Evolutionary conservation across 2,797 vertebrate species (phyloP).

Genomic region (Spondyliosoma cantharus): DNA sequence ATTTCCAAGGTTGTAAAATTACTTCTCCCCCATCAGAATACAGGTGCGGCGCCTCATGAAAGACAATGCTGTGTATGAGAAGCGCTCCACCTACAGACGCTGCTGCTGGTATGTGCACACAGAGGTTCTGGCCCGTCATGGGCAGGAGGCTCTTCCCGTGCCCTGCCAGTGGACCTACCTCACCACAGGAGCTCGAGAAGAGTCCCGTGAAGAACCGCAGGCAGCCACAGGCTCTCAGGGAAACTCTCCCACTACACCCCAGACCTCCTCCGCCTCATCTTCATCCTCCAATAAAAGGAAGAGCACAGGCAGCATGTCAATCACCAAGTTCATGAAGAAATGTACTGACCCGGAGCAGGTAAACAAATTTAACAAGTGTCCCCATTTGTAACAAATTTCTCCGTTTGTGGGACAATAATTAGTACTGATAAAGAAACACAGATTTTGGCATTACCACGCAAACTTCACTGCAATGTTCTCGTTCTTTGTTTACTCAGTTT

Average conservation of each 20-base stretch:
- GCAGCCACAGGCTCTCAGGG: conserved; percentile 71
- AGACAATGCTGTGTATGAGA: conserved; percentile 92
- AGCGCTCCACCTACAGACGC: conserved; percentile 88
- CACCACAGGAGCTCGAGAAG: conserved; percentile 88
- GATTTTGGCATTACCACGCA: not conserved
- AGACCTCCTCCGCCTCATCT: conserved; percentile 74
- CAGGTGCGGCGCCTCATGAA: conserved; percentile 91
- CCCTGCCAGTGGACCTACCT: conserved; percentile 96
- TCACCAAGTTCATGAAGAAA: conserved; percentile 97
- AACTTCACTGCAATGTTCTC: not conserved
- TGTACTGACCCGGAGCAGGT: conserved; percentile 87
- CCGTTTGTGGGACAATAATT: too few species aligned
- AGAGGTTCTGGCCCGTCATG: conserved; percentile 88
- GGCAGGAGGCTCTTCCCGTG: conserved; percentile 89
- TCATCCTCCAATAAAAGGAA: conserved; percentile 87
- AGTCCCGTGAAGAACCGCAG: conserved; percentile 85
- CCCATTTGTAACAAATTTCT: too few species aligned
- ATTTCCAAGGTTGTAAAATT: not conserved
- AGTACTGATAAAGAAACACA: conserved; percentile 14
- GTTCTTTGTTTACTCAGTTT: not conserved
- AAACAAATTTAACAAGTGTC: conserved; percentile 14
- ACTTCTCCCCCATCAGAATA: conserved; percentile 72
- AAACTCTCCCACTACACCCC: conserved; percentile 81
- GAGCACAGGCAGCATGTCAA: conserved; percentile 90
- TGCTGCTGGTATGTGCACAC: conserved; percentile 95